Percentiles rank a stretch among this genome's conserved stretches.
phyloP scores from a whole-genome alignment of 2,888 invertebrate species.

The Drosophila flavopinicola region DNA sequence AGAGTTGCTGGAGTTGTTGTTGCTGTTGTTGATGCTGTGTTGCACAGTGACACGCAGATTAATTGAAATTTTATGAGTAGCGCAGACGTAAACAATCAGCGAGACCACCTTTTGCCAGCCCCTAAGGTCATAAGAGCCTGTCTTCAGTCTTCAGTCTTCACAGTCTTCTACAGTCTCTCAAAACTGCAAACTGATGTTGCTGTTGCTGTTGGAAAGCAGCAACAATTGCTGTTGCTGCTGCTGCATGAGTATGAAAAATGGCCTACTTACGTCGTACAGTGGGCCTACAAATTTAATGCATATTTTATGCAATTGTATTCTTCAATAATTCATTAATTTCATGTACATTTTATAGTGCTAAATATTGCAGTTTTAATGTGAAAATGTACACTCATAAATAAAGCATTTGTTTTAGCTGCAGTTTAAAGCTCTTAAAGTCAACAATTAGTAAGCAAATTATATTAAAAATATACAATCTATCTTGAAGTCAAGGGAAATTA shows the following conservation, averaged over 20 bases:
- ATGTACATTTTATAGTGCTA: no score
- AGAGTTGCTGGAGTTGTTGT: conserved; percentile 1
- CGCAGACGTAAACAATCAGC: conserved; percentile 82
- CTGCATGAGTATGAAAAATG: conserved; percentile 38
- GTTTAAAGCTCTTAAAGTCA: no score
- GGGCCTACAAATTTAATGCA: conserved; percentile 1
- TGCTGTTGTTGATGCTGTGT: conserved; percentile 11
- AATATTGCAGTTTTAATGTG: no score
- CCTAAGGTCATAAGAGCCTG: conserved; percentile 73
- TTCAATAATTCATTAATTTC: no score
- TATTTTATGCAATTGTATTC: background rate
- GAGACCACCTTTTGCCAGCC: conserved; percentile 80
- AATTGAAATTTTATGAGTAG: conserved; percentile 80
- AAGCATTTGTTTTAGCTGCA: no score
- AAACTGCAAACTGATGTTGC: conserved; percentile 2
- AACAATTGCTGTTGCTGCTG: conserved; percentile 33
- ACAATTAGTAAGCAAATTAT: no score
- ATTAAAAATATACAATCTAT: no score
- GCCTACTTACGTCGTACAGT: conserved; percentile 42
- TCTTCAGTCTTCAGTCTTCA: conserved; percentile 33
- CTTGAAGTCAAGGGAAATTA: no score
- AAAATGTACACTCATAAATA: no score
- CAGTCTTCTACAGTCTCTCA: conserved; percentile 12
- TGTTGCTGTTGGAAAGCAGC: conserved; percentile 30
- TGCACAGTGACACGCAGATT: conserved; percentile 73